These are phyloP conservation scores for Phania funesta DNA, from an alignment of 2,888 invertebrate species.

Conservation along the genomic window DNA sequence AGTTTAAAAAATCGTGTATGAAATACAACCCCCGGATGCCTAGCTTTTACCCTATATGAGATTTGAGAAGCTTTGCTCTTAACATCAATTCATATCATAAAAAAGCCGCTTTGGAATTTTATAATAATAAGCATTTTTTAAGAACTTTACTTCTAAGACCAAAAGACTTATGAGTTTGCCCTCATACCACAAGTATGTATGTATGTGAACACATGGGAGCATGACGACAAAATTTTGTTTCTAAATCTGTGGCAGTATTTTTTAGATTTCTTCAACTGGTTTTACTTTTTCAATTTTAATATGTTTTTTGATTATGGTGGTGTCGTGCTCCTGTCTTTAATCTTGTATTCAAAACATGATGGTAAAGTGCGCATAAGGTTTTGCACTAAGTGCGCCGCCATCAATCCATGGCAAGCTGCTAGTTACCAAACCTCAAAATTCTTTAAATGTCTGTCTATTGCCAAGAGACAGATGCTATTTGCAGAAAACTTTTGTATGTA, in stretches of 20 bases:
- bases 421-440: constrained; percentile 6
- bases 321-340: constrained; percentile 11
- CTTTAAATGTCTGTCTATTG: not conserved
- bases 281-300: not conserved
- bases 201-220: too few relatives aligned
- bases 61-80: too few relatives aligned
- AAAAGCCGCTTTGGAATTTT: too few relatives aligned
- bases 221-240: too few relatives aligned
- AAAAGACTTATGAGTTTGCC: too few relatives aligned
- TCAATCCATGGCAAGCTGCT: constrained; percentile 27
- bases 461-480: constrained; percentile 48
- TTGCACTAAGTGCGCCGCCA: constrained; percentile 62
- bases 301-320: not conserved
- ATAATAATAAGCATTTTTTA: too few relatives aligned
- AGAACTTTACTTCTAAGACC: too few relatives aligned
- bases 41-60: too few relatives aligned
- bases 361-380: constrained; percentile 57
- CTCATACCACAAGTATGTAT: not conserved
- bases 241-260: not conserved
- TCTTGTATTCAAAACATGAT: not conserved
- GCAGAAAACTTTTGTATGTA: constrained; percentile 19
- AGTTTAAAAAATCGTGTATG: not conserved
- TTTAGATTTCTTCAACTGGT: constrained; percentile 1
- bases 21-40: too few relatives aligned
- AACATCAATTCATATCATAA: too few relatives aligned